Base-by-base conservation (phyloP, 2,113 vertebrate species). In the Eublepharis macularius region DNA sequence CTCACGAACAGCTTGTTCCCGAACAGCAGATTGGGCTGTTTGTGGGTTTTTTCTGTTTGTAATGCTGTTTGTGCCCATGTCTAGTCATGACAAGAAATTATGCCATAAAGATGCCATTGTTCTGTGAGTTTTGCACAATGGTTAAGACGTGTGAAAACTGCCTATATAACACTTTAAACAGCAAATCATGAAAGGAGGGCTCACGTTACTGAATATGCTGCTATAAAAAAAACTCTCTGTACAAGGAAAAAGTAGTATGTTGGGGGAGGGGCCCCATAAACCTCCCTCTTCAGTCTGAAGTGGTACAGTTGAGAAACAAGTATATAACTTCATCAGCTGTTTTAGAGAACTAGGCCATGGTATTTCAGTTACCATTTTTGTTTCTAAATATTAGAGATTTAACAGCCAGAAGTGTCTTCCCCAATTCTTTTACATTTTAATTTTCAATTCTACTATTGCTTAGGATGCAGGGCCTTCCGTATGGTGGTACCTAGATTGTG, bases 191-290 rank as follows among this genome's bases (percentile, higher is more conserved):
- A 24, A 17, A n/a, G 24, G 73, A 29, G 24, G 5, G 13, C 43
- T 47, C 43, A 75, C 73, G n/a, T 47, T 45, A 75, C 12, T 73
- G 39, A 72, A 77, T 29, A 11, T 13, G 26, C 21, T 26, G 26
- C 21, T 24, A 39, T 41, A 41, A 24, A 29, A 36, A 60, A 21
- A 60, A 39, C 39, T 26, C 51, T 8, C n/a, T 29, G 10, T n/a
- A 9, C 43, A 32, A 34, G 17, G 49, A 51, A 76, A 76, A 76
- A 21, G 19, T 19, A 6, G 13, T 32, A 36, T 76, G 0, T 68
- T 45, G 80, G 43, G 39, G 1, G 24, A 81, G 0, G 0, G 11
- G 32, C 45, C 81, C 11, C 10, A 17, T 43, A 29, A 65, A 16
- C 60, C 21, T 80, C 29, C 78, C 65, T 7, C 14, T 80, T 14